Percentiles rank a stretch among this genome's conserved stretches.
Evolutionary conservation across 2,113 vertebrate species (phyloP).

Genomic region (Mesembrinibis cayennensis): DNA sequence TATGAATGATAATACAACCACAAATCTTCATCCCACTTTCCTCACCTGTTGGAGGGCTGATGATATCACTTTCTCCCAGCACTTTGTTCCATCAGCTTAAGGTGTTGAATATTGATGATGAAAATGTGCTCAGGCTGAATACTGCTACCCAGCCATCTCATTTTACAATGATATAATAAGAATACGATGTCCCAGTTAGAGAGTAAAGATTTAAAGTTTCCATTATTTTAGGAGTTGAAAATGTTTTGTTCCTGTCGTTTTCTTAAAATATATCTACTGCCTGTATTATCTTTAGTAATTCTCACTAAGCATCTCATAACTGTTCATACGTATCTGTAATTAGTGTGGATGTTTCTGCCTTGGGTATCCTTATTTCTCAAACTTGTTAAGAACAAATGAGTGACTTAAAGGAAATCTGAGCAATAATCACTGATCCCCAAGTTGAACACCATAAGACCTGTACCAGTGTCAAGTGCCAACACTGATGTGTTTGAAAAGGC

Average conservation of each 20-base stretch:
- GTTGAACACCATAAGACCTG: neutral
- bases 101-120: neutral
- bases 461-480: conserved; percentile 43
- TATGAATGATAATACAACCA: neutral
- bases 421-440: conserved; percentile 15
- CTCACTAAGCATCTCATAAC: neutral
- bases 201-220: neutral
- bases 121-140: neutral
- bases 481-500: conserved; percentile 54
- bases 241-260: neutral
- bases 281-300: neutral
- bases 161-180: neutral
- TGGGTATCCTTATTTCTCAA: neutral
- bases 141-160: neutral
- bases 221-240: neutral
- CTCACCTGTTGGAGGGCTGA: neutral
- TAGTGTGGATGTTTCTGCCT: neutral
- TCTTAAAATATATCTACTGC: neutral
- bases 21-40: neutral
- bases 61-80: neutral
- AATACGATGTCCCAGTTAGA: neutral
- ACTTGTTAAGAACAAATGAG: conserved; percentile 31
- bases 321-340: neutral
- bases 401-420: conserved; percentile 40
- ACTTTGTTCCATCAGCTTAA: neutral